Conservation (phyloP, 2,797 vertebrate species). For the Taeniopygia guttata region DNA sequence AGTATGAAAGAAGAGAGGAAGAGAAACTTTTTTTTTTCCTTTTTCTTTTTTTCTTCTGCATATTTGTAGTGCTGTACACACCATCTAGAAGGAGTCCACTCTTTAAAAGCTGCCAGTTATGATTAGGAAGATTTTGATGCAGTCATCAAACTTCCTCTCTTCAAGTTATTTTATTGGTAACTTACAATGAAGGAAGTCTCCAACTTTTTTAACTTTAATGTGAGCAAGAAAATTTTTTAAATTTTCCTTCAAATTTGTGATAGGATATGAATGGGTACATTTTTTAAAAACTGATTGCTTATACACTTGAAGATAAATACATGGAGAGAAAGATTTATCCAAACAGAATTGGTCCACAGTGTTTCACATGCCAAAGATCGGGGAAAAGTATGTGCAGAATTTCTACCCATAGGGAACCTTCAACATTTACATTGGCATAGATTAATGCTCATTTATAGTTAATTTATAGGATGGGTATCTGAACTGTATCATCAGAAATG, state of each 20-base stretch:
- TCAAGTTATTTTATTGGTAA: neutral
- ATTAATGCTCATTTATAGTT: neutral
- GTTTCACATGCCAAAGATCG: neutral
- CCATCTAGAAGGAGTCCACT: neutral
- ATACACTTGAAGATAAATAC: neutral
- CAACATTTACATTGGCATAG: neutral
- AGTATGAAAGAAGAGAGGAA: neutral
- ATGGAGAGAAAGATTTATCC: neutral
- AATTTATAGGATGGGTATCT: neutral
- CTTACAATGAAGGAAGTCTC: neutral
- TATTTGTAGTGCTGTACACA: neutral
- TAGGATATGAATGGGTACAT: neutral
- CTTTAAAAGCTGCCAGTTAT: neutral
- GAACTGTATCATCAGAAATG: neutral
- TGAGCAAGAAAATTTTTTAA: neutral
- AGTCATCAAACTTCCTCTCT: neutral
- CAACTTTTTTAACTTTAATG: neutral
- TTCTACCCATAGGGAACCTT: neutral
- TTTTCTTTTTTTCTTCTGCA: neutral
- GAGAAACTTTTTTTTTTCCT: neutral
- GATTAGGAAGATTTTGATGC: neutral
- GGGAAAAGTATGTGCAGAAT: neutral
- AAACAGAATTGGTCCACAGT: neutral
- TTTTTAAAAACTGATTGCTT: neutral
- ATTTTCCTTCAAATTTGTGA: neutral